Conservation (phyloP, 2,113 vertebrate genomes). For the Pomatostomus ruficeps region DNA sequence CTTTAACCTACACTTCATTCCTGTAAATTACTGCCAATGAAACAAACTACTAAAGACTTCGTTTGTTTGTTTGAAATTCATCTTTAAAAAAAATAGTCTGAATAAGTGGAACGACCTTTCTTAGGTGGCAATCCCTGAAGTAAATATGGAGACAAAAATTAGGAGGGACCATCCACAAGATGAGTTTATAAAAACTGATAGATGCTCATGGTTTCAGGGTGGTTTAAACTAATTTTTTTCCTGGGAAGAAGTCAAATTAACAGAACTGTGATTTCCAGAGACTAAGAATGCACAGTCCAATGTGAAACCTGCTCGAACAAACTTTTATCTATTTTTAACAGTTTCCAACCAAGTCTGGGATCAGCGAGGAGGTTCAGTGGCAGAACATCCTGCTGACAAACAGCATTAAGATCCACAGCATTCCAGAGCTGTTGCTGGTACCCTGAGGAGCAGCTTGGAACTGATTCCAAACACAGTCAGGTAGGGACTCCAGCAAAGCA, state of each 20-base stretch:
- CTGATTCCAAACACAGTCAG: background rate
- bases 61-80: background rate
- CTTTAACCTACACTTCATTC: background rate
- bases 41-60: background rate
- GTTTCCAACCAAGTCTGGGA: background rate
- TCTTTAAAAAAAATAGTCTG: background rate
- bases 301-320: background rate
- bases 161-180: background rate
- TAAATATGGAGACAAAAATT: background rate
- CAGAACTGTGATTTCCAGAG: background rate
- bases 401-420: background rate
- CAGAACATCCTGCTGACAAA: background rate
- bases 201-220: rapidly evolving
- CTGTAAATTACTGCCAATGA: background rate
- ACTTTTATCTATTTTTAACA: background rate
- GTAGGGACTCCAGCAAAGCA: background rate
- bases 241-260: background rate
- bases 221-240: background rate
- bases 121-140: background rate
- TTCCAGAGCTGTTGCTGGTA: background rate
- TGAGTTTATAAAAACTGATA: background rate
- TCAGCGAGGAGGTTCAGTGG: rapidly evolving
- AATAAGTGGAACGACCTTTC: background rate
- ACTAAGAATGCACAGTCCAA: background rate
- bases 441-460: background rate